These are phyloP conservation scores for Tipula vernalis DNA, from an alignment of 2,888 invertebrate species.

Conservation along the genomic window DNA sequence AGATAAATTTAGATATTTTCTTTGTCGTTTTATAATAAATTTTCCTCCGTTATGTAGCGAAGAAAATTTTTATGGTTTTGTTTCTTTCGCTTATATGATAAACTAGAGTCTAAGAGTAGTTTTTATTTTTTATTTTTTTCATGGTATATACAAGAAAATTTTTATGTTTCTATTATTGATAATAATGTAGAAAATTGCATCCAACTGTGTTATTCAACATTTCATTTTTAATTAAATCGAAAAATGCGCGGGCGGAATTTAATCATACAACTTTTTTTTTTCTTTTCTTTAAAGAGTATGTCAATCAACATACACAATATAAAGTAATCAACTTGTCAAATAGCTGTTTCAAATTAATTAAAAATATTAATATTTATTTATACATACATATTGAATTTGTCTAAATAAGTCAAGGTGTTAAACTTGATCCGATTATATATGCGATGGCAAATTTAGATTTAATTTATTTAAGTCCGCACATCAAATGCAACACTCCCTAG, in stretches of 20 bases:
- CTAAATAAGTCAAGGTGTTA: not conserved
- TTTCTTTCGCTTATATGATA: not conserved
- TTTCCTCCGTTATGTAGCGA: not conserved
- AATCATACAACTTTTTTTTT: not conserved
- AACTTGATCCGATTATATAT: not conserved
- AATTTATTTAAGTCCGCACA: not conserved
- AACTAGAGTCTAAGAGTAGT: not conserved
- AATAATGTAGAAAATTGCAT: not conserved
- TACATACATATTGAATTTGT: not conserved
- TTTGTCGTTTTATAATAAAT: not conserved
- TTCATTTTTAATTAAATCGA: not conserved
- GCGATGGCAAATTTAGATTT: not conserved
- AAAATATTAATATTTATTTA: not conserved
- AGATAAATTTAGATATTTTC: not conserved
- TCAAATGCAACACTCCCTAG: not conserved
- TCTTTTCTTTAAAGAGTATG: not conserved
- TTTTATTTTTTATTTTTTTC: not conserved
- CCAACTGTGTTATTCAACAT: not conserved
- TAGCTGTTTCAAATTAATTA: not conserved
- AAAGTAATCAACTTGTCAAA: not conserved
- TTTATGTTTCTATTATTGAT: not conserved
- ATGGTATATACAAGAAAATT: not conserved
- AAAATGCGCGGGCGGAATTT: not conserved
- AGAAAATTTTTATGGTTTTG: not conserved
- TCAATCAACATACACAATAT: not conserved